A percentile compares a stretch with the other conserved stretches of the same genome.
Conservation (phyloP, 1,140 invertebrate genomes). For the Drosophila obscura region DNA sequence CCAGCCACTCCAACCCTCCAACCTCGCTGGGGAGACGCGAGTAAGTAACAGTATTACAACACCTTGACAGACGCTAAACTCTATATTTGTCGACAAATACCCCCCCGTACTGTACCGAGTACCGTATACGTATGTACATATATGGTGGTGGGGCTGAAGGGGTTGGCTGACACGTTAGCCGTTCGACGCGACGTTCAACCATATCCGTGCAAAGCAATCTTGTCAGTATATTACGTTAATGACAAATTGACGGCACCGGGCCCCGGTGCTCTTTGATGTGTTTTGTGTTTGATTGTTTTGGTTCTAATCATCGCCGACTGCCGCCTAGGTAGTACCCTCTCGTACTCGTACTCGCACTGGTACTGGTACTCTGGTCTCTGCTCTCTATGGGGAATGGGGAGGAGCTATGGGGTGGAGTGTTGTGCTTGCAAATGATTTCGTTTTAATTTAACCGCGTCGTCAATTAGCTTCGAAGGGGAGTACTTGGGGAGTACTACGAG, state of each 20-base stretch:
- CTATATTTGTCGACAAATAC: conserved; percentile 77
- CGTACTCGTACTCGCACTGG: conserved; percentile 18
- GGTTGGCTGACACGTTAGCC: not conserved
- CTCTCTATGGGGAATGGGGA: conserved; percentile 2
- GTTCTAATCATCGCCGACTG: conserved; percentile 79
- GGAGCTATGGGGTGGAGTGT: conserved; percentile 22
- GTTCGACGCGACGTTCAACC: conserved; percentile 17
- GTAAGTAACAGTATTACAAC: conserved; percentile 65
- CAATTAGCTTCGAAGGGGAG: conserved; percentile 55
- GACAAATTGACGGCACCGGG: conserved; percentile 75
- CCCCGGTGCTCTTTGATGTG: conserved; percentile 61
- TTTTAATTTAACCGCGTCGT: conserved; percentile 75
- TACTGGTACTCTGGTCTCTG: not conserved
- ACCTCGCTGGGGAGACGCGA: conserved; percentile 5
- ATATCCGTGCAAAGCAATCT: conserved; percentile 82
- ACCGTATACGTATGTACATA: too few relatives aligned
- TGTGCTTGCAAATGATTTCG: conserved; percentile 77
- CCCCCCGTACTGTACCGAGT: not conserved
- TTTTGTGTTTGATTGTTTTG: conserved; percentile 81
- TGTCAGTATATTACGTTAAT: conserved; percentile 83
- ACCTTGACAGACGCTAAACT: conserved; percentile 73
- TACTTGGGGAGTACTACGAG: too few relatives aligned
- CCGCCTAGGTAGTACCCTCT: conserved; percentile 60
- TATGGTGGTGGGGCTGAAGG: too few relatives aligned
- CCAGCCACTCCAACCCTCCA: conserved; percentile 1